Conservation (phyloP, 2,797 vertebrate species). For the Fringilla coelebs region DNA sequence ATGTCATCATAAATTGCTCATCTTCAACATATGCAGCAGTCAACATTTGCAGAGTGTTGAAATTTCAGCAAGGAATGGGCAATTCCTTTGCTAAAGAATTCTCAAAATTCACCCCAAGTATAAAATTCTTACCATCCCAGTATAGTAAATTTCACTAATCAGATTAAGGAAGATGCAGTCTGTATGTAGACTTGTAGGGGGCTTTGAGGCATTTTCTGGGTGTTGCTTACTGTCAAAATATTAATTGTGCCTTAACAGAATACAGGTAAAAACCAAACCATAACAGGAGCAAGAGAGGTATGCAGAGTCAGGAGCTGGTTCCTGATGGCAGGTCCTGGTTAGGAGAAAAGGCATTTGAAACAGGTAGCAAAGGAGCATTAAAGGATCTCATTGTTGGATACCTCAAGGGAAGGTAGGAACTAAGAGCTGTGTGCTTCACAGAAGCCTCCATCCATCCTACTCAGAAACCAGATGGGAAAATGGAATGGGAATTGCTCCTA, state of each 20-base stretch:
- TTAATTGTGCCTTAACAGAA: not conserved
- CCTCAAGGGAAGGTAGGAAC: not conserved
- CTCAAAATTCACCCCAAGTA: not conserved
- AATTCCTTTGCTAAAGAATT: not conserved
- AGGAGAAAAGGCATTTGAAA: not conserved
- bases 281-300: not conserved
- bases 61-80: not conserved
- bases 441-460: not conserved
- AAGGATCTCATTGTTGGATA: not conserved
- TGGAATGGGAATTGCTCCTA: not conserved
- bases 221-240: not conserved
- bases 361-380: not conserved
- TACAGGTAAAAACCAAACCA: not conserved
- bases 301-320: not conserved
- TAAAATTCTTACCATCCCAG: not conserved
- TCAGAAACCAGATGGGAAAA: not conserved
- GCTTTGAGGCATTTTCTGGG: not conserved
- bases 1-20: not conserved
- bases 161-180: not conserved
- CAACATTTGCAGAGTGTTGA: not conserved
- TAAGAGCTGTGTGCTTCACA: not conserved
- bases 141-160: not conserved
- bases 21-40: not conserved
- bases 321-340: not conserved
- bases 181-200: not conserved